Evolutionary conservation across 1,140 invertebrate species (phyloP), one percentile per base, ranked within the genome.

Genomic region (Ceratosolen solmsi): DNA sequence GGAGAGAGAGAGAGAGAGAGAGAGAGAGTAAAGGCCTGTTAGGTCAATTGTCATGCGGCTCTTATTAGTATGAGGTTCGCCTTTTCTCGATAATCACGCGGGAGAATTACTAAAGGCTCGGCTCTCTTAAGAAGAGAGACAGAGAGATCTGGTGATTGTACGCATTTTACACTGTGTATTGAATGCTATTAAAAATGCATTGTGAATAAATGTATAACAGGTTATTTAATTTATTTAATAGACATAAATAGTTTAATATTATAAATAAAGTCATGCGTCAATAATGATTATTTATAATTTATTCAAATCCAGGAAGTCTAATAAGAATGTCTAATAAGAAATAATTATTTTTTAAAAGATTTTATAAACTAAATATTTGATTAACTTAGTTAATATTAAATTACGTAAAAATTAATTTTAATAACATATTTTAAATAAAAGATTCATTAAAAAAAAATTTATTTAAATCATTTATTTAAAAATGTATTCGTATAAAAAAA

Each of bases 31-130:
- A 81, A 79, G 54, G 76, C 79, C 83, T 84, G 84, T 86, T 85
- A 85, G 72, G 84, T 82, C 83, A 86, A 86, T 87, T 86, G 85
- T 87, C 84, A 82, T 87, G 81, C 79, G 65, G 70, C 79, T 73
- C 41, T 87, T 86, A 87, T 86, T 86, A 86, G 85, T 85, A 83
- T 80, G 79, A 80, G 54, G 83, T 83, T 85, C 82, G 82, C 9
- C 75, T 86, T 86, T 85, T 84, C 73, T 84, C 82, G 73, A 79
- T 83, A 82, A 85, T 82, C 81, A 84, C 71, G 81, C 76, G 60
- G 56, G 75, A 46, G 65, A 81, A 80, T 74, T 73, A 70, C 46
- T 36, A 58, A 79, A 58, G 65, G n/a, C 36, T 49, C 51, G 60
- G 41, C 33, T 68, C 60, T 65, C 60, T 15, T 36, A 5, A 65